These are phyloP conservation scores for Drosophila birchii DNA, from an alignment of 2,888 invertebrate genomes.

Conservation along the genomic window DNA sequence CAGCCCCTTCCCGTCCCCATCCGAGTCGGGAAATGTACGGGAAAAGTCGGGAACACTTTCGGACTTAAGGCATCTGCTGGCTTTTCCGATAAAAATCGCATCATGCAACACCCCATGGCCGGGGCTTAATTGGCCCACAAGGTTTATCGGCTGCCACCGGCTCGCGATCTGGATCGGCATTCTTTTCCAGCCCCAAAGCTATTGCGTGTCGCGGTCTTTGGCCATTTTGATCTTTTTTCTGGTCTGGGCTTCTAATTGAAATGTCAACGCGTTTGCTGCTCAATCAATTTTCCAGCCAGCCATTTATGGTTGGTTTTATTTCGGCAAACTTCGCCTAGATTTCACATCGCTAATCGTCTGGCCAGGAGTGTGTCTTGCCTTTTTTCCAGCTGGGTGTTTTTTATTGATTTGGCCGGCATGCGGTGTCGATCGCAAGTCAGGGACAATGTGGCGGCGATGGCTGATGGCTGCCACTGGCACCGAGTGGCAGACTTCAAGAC, in stretches of 20 bases:
- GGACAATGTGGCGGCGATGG: slow-evolving; percentile 62
- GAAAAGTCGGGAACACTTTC: slow-evolving; percentile 36
- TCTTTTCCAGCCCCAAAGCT: slow-evolving; percentile 40
- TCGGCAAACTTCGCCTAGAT: slow-evolving; percentile 54
- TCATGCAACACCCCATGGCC: slow-evolving; percentile 51
- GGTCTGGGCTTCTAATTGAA: slow-evolving; percentile 71
- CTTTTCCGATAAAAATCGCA: slow-evolving; percentile 59
- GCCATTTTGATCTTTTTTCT: slow-evolving; percentile 16
- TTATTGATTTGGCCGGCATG: slow-evolving; percentile 68
- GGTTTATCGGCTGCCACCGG: slow-evolving; percentile 55
- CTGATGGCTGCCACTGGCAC: slow-evolving; percentile 55
- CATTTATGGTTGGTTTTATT: slow-evolving; percentile 51
- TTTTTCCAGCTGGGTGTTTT: slow-evolving; percentile 45
- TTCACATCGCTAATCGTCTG: slow-evolving; percentile 47
- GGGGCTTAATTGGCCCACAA: slow-evolving; percentile 65
- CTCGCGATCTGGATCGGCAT: slow-evolving; percentile 56
- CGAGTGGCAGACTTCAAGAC: slow-evolving; percentile 41
- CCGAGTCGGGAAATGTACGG: slow-evolving; percentile 7
- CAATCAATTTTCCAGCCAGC: slow-evolving; percentile 65
- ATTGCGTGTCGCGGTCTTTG: slow-evolving; percentile 40
- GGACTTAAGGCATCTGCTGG: slow-evolving; percentile 33
- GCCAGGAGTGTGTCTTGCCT: slow-evolving; percentile 26
- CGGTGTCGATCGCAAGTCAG: slow-evolving; percentile 70
- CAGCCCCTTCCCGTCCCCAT: slow-evolving; percentile 10
- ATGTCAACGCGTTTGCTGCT: slow-evolving; percentile 76